phyloP scores from a whole-genome alignment of 1,140 invertebrate genomes.

The Acromyrmex echinatior region DNA sequence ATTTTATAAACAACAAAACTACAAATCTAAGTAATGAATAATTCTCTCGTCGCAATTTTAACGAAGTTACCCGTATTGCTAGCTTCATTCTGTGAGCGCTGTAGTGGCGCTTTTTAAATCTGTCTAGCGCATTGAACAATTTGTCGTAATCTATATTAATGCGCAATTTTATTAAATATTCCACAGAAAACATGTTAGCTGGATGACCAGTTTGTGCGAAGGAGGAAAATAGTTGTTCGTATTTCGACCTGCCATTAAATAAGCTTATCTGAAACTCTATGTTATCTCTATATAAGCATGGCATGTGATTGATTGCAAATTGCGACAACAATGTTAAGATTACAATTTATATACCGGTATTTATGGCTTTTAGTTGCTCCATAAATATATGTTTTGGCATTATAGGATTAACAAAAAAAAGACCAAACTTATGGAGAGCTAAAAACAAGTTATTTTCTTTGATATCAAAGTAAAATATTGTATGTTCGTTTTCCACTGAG shows the following conservation, averaged over 20 bases:
- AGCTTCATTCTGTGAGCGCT: slow-evolving; percentile 96
- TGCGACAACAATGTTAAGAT: not conserved
- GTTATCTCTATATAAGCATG: slow-evolving; percentile 71
- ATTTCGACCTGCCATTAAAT: slow-evolving; percentile 89
- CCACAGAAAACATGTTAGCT: slow-evolving; percentile 94
- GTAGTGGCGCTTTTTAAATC: slow-evolving; percentile 94
- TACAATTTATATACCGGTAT: slow-evolving; percentile 90
- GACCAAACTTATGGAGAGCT: slow-evolving; percentile 94
- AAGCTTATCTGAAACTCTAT: slow-evolving; percentile 90
- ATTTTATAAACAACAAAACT: not conserved
- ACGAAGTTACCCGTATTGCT: slow-evolving; percentile 89
- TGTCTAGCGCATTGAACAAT: slow-evolving; percentile 90
- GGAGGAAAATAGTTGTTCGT: slow-evolving; percentile 91
- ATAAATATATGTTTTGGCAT: slow-evolving; percentile 95
- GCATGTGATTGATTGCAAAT: not conserved
- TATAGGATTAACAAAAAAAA: slow-evolving; percentile 95
- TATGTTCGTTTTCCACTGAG: slow-evolving; percentile 93
- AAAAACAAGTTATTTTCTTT: slow-evolving; percentile 91
- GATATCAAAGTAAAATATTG: slow-evolving; percentile 95
- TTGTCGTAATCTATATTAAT: slow-evolving; percentile 90
- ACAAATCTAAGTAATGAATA: not conserved
- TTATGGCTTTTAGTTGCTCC: slow-evolving; percentile 96
- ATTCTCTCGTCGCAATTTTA: not conserved
- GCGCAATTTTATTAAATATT: slow-evolving; percentile 92
- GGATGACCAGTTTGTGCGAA: slow-evolving; percentile 91